phyloP scores from a whole-genome alignment of 2,888 invertebrate genomes.

The Allophyes oxyacanthae region DNA sequence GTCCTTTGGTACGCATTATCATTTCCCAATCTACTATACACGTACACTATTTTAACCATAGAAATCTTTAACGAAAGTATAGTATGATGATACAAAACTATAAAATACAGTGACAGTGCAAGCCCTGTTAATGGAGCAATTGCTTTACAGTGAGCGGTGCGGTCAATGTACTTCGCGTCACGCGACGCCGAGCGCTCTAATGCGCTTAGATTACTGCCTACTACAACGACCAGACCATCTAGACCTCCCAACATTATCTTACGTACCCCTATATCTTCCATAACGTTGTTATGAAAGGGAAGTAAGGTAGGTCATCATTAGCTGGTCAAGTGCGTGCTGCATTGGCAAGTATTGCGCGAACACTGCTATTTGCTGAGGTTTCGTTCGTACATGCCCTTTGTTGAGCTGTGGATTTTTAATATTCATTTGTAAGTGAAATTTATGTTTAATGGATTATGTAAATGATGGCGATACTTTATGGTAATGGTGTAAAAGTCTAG shows the following conservation, averaged over 20 bases:
- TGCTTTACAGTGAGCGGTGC: constrained; percentile 78
- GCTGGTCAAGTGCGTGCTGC: constrained; percentile 63
- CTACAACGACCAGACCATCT: constrained; percentile 66
- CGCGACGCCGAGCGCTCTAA: constrained; percentile 84
- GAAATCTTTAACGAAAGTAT: constrained; percentile 17
- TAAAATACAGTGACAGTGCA: constrained; percentile 59
- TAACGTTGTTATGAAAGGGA: constrained; percentile 10
- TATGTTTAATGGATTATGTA: constrained; percentile 34
- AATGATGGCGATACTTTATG: constrained; percentile 19
- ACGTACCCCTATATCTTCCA: constrained; percentile 30
- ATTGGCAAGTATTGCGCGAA: constrained; percentile 77
- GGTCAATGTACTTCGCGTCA: constrained; percentile 86
- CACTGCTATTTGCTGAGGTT: constrained; percentile 80
- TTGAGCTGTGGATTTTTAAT: constrained; percentile 48
- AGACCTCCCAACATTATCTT: constrained; percentile 57
- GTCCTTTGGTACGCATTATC: background rate
- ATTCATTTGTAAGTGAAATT: constrained; percentile 27
- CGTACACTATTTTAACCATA: background rate
- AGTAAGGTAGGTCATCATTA: constrained; percentile 55
- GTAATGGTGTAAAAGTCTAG: constrained; percentile 6
- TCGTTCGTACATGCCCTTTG: constrained; percentile 65
- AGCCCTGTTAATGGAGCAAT: constrained; percentile 82
- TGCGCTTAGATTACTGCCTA: constrained; percentile 86
- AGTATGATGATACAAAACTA: background rate
- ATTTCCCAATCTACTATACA: background rate